Evolutionary conservation across 2,113 vertebrate species (phyloP).

Genomic region (Pogona vitticeps): DNA sequence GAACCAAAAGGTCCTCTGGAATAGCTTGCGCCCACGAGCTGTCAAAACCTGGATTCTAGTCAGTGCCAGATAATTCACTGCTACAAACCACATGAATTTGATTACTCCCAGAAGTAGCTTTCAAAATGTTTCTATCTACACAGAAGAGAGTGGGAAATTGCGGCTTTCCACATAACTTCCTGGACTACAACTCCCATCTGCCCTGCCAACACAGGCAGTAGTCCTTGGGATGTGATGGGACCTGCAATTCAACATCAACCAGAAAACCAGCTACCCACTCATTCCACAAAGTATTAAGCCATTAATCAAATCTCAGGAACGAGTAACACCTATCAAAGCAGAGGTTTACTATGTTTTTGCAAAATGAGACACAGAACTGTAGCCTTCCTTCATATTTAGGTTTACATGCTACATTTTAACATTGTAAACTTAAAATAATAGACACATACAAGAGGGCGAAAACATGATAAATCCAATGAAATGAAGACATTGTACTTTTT

Average conservation of each 20-base stretch:
- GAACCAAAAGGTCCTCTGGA: too few species aligned
- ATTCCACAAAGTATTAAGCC: background rate
- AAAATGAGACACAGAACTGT: background rate
- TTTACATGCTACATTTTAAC: background rate
- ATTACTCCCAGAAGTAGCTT: background rate
- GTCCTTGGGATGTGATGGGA: background rate
- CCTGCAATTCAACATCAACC: background rate
- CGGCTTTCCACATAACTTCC: background rate
- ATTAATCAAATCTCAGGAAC: background rate
- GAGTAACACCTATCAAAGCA: background rate
- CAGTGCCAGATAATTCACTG: too few species aligned
- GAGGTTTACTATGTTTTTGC: background rate
- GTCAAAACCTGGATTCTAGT: too few species aligned
- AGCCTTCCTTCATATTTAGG: background rate
- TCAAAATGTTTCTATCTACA: background rate
- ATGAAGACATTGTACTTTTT: constrained; percentile 81
- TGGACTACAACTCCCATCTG: background rate
- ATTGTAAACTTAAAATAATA: background rate
- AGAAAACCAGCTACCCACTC: background rate
- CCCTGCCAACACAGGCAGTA: background rate
- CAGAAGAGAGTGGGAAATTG: background rate
- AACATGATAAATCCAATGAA: background rate
- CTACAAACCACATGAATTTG: too few species aligned
- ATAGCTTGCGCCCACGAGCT: background rate
- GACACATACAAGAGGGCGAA: background rate